These are phyloP conservation scores for Emys orbicularis DNA, from an alignment of 2,797 vertebrate genomes.

Conservation along the genomic window DNA sequence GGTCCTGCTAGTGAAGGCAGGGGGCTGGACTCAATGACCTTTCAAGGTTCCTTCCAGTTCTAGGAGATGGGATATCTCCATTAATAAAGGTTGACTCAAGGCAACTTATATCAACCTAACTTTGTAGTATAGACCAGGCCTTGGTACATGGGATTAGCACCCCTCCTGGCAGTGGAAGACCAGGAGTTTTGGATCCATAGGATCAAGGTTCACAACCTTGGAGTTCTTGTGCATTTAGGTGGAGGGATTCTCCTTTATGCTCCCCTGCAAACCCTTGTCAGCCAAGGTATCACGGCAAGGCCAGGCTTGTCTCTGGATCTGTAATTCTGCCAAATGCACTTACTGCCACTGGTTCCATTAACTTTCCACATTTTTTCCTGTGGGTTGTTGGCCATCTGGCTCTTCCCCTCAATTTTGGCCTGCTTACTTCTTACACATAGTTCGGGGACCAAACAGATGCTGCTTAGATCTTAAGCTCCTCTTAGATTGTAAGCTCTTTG, in stretches of 20 bases:
- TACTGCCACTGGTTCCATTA: neutral
- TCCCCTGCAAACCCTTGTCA: neutral
- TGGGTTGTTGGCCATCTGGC: neutral
- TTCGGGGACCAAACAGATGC: neutral
- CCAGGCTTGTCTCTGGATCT: neutral
- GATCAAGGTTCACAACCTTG: neutral
- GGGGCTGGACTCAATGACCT: too few species aligned
- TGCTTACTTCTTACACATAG: neutral
- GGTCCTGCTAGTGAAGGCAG: too few species aligned
- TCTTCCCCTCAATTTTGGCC: neutral
- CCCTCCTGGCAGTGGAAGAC: neutral
- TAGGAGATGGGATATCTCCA: too few species aligned
- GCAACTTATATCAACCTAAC: neutral
- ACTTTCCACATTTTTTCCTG: neutral
- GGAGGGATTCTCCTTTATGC: neutral
- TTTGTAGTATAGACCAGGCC: neutral
- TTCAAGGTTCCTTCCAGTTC: too few species aligned
- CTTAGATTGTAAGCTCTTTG: neutral
- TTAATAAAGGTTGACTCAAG: neutral
- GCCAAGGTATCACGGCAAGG: neutral
- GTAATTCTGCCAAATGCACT: neutral
- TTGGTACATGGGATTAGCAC: neutral
- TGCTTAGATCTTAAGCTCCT: neutral
- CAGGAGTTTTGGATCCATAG: neutral
- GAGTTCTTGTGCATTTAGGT: neutral